Percentiles rank a stretch among this genome's conserved stretches.
These are phyloP conservation scores for Albula glossodonta DNA, from an alignment of 2,113 vertebrate genomes.

Conservation along the genomic window DNA sequence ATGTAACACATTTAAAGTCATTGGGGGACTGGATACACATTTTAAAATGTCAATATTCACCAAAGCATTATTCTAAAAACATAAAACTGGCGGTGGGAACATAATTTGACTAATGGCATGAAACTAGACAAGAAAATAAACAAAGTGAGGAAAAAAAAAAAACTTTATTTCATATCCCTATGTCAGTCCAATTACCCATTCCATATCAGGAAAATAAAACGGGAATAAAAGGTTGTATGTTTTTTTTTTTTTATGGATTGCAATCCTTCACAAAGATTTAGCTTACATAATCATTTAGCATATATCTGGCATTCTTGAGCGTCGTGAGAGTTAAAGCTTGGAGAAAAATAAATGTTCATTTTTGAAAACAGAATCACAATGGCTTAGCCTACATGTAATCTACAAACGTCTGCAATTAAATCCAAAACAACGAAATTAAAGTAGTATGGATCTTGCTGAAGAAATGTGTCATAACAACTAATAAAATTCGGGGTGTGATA, in stretches of 20 bases:
- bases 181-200: not conserved
- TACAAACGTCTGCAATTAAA: too few species aligned
- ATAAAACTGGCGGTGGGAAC: not conserved
- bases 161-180: not conserved
- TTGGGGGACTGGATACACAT: not conserved
- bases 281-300: not conserved
- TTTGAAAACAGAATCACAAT: not conserved
- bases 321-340: not conserved
- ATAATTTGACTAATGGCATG: not conserved
- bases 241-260: too few species aligned
- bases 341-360: not conserved
- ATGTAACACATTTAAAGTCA: not conserved
- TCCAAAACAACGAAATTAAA: not conserved
- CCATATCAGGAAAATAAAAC: constrained; percentile 25
- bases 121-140: not conserved
- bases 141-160: not conserved
- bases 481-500: not conserved
- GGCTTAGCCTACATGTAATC: too few species aligned
- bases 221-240: too few species aligned
- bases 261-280: too few species aligned
- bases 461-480: not conserved
- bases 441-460: not conserved
- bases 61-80: not conserved
- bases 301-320: not conserved
- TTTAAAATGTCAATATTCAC: not conserved